Base-by-base conservation (phyloP, 2,113 vertebrate species). In the Dermatemys mawii region DNA sequence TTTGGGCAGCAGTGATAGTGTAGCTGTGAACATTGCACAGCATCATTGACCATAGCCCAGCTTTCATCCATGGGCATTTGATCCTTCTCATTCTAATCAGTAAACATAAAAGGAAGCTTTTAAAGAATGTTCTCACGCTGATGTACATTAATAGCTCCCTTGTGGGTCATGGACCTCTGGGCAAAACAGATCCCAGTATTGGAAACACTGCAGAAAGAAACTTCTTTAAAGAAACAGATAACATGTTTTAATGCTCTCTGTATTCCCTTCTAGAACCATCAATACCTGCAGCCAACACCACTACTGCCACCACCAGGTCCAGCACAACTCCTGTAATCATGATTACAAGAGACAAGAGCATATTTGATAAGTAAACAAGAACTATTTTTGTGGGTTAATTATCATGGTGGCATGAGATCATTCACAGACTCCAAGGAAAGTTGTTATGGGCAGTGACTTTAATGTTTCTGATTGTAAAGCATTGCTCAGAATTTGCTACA, bases 291-390 rank as follows among this genome's bases (percentile, higher is more conserved):
- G 1, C 11, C n/a, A 88, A 84, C 1, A 88, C 94, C 2, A 5
- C 41, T 6, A 2, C 67, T 24, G 54, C 35, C 2, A 38, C 0
- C 2, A 73, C 88, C 57, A 24, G 35, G 10, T 9, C 50, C 1
- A 7, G 51, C 38, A 1, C 32, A 1, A 8, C 17, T 73, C 44
- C 13, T 41, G 1, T n/a, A 0, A 2, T 26, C 38, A 7, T 2
- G 55, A 2, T 11, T 78, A 8, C 84, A 55, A 38, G 48, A 82
- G 24, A 3, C 24, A 1, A 8, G 2, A 89, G 83, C 57, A 73
- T 54, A 78, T 35, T 35, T n/a, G 24, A 92, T 35, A 70, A 57
- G 97, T 97, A 95, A 96, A 89, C 84, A 22, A 5, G 90, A 8
- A 55, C 11, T n/a, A 17, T 88, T 85, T 9, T 84, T 87, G 94